Conservation (phyloP, 2,113 vertebrate genomes). For the Campylorhamphus procurvoides region DNA sequence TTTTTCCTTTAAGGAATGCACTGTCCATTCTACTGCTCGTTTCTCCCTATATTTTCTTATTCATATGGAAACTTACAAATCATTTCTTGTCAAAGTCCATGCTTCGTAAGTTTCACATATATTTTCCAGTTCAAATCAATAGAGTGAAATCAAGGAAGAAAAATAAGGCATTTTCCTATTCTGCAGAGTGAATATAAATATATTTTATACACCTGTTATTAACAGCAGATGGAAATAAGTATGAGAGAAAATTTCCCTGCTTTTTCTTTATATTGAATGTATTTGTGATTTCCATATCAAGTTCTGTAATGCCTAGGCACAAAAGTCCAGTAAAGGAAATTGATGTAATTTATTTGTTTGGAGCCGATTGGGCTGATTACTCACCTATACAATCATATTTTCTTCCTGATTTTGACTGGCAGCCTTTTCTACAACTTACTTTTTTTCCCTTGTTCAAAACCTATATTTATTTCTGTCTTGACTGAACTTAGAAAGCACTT, state of each 20-base stretch:
- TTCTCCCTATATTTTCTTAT: neutral
- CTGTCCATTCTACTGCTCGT: neutral
- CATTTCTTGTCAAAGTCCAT: neutral
- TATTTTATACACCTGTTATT: neutral
- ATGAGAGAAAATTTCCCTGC: neutral
- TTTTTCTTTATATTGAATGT: neutral
- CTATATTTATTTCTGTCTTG: neutral
- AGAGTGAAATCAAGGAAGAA: neutral
- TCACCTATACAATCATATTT: neutral
- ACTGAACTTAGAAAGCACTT: neutral
- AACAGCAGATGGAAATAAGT: neutral
- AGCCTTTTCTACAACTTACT: neutral
- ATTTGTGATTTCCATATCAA: neutral
- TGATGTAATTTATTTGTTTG: neutral
- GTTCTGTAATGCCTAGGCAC: neutral
- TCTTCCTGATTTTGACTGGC: neutral
- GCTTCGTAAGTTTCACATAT: neutral
- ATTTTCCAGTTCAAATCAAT: constrained; percentile 12
- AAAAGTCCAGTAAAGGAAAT: neutral
- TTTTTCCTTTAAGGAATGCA: neutral
- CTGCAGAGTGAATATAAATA: neutral
- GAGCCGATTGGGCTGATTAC: neutral
- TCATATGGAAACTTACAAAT: neutral
- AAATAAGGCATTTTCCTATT: neutral
- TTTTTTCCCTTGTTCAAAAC: neutral